A percentile compares a stretch with the other conserved stretches of the same genome.
These are phyloP conservation scores for Dryobota labecula DNA, from an alignment of 2,888 invertebrate species.

Conservation along the genomic window DNA sequence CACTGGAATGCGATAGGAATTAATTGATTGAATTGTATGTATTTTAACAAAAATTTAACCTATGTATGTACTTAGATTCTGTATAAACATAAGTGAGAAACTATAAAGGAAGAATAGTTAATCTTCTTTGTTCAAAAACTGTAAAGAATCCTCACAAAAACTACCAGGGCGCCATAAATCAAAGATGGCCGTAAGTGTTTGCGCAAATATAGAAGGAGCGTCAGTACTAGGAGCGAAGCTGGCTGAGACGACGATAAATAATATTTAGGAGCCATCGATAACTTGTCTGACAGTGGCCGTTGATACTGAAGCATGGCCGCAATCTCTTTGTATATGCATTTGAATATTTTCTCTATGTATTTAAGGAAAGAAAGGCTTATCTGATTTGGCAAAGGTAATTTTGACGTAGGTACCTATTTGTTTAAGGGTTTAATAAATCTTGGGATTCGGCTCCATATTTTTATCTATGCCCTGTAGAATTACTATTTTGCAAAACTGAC, in stretches of 20 bases:
- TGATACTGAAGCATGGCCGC: slow-evolving; percentile 73
- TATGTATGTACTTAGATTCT: not conserved
- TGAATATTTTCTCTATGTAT: slow-evolving; percentile 69
- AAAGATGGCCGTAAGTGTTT: slow-evolving; percentile 73
- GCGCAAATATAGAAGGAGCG: slow-evolving; percentile 81
- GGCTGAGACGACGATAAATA: slow-evolving; percentile 83
- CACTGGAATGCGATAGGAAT: not conserved
- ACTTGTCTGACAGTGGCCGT: slow-evolving; percentile 68
- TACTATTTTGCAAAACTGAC: not conserved
- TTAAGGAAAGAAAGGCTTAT: slow-evolving; percentile 45
- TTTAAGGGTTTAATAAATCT: not conserved
- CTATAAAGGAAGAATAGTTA: slow-evolving; percentile 14
- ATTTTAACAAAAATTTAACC: not conserved
- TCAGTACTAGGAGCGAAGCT: slow-evolving; percentile 73
- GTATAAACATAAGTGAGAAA: not conserved
- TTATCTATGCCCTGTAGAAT: too few species aligned
- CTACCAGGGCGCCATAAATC: slow-evolving; percentile 78
- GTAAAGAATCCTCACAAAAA: slow-evolving; percentile 54
- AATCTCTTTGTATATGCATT: slow-evolving; percentile 69
- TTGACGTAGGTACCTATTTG: slow-evolving; percentile 9
- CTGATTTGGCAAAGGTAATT: slow-evolving; percentile 2
- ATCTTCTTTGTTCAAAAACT: slow-evolving; percentile 37
- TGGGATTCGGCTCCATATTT: not conserved
- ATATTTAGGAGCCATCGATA: slow-evolving; percentile 81
- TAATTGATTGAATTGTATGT: not conserved